phyloP scores from a whole-genome alignment of 2,113 vertebrate genomes.

The human region DNA sequence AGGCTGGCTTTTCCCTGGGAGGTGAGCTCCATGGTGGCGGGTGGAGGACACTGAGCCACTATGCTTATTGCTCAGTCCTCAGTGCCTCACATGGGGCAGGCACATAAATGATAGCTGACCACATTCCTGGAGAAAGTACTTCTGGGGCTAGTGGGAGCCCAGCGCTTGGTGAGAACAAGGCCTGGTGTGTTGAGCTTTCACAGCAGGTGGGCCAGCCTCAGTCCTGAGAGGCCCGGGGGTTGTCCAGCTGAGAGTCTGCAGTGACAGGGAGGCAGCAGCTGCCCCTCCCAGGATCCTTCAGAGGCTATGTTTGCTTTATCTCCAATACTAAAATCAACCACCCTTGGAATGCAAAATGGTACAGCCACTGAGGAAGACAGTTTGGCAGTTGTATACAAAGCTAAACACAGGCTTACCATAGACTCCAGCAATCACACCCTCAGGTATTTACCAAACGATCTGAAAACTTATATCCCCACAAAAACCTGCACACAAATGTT shows the following conservation, averaged over 20 bases:
- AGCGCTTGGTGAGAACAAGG: not conserved
- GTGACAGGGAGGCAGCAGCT: not conserved
- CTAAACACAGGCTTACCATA: too few relatives aligned
- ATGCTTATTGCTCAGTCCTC: not conserved
- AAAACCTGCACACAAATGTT: not conserved
- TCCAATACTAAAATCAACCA: not conserved
- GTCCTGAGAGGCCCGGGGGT: not conserved
- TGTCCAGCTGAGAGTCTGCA: not conserved
- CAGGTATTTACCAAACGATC: not conserved
- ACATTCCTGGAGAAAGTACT: not conserved
- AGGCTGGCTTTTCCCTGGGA: not conserved
- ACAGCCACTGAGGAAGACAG: not conserved
- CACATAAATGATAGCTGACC: not conserved
- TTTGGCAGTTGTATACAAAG: not conserved
- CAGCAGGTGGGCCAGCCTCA: not conserved
- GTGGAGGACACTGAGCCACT: accelerated
- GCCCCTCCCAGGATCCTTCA: not conserved
- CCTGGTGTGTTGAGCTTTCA: not conserved
- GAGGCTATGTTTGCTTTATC: not conserved
- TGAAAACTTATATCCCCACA: not conserved
- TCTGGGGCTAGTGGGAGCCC: not conserved
- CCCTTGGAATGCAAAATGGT: not conserved
- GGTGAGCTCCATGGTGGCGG: not conserved
- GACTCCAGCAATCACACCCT: too few relatives aligned
- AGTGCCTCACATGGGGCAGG: too few relatives aligned